phyloP scores from a whole-genome alignment of 2,888 invertebrate species.

The Stictocephala bisonia region DNA sequence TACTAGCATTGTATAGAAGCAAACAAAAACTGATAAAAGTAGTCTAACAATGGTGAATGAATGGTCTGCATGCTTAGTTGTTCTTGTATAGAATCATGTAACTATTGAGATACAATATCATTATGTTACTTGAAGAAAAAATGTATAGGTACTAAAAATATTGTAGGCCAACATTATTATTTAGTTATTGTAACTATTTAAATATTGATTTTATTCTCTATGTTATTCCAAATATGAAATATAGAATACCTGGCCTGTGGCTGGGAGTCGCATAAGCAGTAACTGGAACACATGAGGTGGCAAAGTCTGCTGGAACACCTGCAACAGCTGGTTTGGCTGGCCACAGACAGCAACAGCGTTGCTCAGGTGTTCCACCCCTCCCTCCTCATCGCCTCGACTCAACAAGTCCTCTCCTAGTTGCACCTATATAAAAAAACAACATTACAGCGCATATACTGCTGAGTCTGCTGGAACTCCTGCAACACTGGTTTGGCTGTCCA shows the following conservation, averaged over 20 bases:
- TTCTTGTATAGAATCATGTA: too few species aligned
- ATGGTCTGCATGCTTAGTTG: too few species aligned
- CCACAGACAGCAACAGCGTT: constrained; percentile 98
- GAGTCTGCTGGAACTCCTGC: constrained; percentile 91
- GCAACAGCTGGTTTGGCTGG: constrained; percentile 89
- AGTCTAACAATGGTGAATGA: too few species aligned
- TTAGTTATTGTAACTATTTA: too few species aligned
- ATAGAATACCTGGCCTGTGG: constrained; percentile 68
- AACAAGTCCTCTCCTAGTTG: constrained; percentile 94
- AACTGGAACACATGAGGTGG: constrained; percentile 95
- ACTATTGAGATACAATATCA: too few species aligned
- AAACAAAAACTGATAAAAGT: too few species aligned
- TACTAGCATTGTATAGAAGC: too few species aligned
- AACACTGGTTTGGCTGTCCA: constrained; percentile 93
- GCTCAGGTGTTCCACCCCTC: constrained; percentile 94
- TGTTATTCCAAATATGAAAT: too few species aligned
- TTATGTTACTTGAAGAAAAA: too few species aligned
- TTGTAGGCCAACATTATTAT: too few species aligned
- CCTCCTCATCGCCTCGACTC: constrained; percentile 86
- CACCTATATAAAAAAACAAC: constrained; percentile 69
- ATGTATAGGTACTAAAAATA: too few species aligned
- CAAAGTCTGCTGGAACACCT: constrained; percentile 93
- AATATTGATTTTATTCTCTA: too few species aligned
- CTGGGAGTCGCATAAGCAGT: constrained; percentile 83
- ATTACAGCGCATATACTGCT: constrained; percentile 70